Evolutionary conservation across 2,113 vertebrate genomes (phyloP).

Genomic region (Eolophus roseicapilla): DNA sequence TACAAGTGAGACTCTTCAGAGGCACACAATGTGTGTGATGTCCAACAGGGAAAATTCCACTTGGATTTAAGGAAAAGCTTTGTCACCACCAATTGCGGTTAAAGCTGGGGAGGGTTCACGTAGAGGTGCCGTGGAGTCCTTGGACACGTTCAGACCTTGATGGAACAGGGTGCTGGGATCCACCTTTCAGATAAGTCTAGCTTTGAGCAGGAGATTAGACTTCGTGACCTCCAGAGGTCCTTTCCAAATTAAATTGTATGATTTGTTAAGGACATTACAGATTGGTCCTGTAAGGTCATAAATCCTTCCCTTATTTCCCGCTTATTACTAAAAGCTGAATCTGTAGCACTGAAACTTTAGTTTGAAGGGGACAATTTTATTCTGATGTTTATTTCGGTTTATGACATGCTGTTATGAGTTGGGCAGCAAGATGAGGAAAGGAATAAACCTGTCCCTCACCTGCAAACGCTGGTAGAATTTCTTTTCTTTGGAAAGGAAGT

Average conservation of each 20-base stretch:
- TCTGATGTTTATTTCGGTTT: not conserved
- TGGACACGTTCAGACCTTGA: not conserved
- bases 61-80: not conserved
- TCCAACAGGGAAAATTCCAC: not conserved
- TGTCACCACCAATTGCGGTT: not conserved
- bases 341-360: not conserved
- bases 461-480: not conserved
- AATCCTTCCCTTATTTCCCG: not conserved
- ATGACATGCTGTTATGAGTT: not conserved
- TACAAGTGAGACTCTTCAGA: not conserved
- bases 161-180: not conserved
- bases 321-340: not conserved
- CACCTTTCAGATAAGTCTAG: not conserved
- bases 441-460: not conserved
- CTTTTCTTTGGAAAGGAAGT: not conserved
- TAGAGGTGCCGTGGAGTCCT: not conserved
- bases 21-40: accelerated
- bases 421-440: not conserved
- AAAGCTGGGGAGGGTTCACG: not conserved
- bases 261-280: not conserved
- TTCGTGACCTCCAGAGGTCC: not conserved
- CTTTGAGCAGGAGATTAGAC: not conserved
- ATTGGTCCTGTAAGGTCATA: not conserved
- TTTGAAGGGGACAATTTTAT: not conserved
- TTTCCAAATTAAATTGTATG: not conserved